A percentile compares a stretch with the other conserved stretches of the same genome.
phyloP scores from a whole-genome alignment of 2,888 invertebrate species.

The Tyria jacobaeae region DNA sequence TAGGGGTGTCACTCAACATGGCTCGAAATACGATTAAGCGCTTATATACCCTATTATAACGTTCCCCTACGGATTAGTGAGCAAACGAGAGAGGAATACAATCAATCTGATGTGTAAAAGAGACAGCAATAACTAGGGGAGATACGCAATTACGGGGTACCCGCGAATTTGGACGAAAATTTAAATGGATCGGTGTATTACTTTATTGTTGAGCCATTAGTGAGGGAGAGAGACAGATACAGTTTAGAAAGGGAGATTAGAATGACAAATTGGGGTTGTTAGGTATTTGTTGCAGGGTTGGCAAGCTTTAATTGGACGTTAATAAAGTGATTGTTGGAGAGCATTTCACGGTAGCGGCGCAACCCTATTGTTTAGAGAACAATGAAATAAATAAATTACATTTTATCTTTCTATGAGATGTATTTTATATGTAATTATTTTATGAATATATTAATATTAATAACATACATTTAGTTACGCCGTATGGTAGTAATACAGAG shows the following conservation, averaged over 20 bases:
- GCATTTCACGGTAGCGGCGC: constrained; percentile 23
- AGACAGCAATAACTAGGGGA: constrained; percentile 67
- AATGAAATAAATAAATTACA: not conserved
- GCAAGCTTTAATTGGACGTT: constrained; percentile 50
- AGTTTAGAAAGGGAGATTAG: constrained; percentile 52
- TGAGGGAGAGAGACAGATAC: constrained; percentile 66
- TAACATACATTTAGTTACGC: not conserved
- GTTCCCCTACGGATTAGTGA: constrained; percentile 70
- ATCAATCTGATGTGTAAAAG: constrained; percentile 49
- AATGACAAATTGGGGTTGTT: constrained; percentile 72
- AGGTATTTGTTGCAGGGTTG: constrained; percentile 45
- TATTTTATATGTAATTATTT: not conserved
- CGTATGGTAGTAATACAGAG: not conserved
- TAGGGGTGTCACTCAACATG: constrained; percentile 74
- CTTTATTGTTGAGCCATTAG: constrained; percentile 85
- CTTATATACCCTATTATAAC: constrained; percentile 84
- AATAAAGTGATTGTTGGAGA: constrained; percentile 48
- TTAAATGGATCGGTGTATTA: constrained; percentile 85
- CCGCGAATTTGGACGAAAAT: constrained; percentile 83
- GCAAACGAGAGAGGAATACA: constrained; percentile 53
- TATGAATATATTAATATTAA: constrained; percentile 3
- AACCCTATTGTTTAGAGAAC: not conserved
- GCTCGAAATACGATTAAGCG: constrained; percentile 84
- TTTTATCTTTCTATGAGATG: not conserved
- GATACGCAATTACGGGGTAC: constrained; percentile 81